Base-by-base conservation (phyloP, 30 jellyfish, hydroid and myxozoan species). In the Hydra vulgaris region DNA sequence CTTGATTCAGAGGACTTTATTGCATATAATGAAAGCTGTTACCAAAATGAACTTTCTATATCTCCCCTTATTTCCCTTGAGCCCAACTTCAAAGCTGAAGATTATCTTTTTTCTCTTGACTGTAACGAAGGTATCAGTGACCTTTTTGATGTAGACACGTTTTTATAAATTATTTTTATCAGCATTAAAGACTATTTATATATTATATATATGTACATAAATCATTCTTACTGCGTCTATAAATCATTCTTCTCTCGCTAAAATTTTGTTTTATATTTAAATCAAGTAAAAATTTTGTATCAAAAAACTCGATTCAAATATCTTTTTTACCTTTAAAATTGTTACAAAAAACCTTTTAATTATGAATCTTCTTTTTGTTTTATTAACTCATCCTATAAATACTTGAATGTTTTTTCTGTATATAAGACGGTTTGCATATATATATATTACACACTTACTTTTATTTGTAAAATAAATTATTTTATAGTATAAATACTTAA, bases 41-140 rank as follows among this genome's bases (percentile, higher is more conserved):
- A 74, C 18, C 61, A 15, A 69, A 69, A 74, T 19, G 85, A 78
- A 23, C 26, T 78, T n/a, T 27, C 85, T n/a, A 78, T 78, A 53
- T 78, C 85, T 21, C 85, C 85, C 23, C 24, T 81, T 8, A 81
- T 81, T 26, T 84, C 88, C 0, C 83, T 91, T 8, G 93, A 85
- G 12, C 78, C 89, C 0, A 80, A 80, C 25, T 83, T 91, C 74
- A 82, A 76, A 55, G 75, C 97, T 7, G 95, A 88, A 66, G 98
- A 91, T 4, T 91, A 91, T 72, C 23, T 83, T 21, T 91, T 86
- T 71, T 73, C 92, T 5, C 78, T 91, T 81, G 98, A 91, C 19
- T 87, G 82, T 53, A 86, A 75, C 69, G 98, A 91, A 80, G 98
- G 98, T n/a, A 85, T 91, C 25, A 77, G 92, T 0, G 95, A 91